Conservation (phyloP, 2,797 vertebrate species). For the Myripristis murdjan region DNA sequence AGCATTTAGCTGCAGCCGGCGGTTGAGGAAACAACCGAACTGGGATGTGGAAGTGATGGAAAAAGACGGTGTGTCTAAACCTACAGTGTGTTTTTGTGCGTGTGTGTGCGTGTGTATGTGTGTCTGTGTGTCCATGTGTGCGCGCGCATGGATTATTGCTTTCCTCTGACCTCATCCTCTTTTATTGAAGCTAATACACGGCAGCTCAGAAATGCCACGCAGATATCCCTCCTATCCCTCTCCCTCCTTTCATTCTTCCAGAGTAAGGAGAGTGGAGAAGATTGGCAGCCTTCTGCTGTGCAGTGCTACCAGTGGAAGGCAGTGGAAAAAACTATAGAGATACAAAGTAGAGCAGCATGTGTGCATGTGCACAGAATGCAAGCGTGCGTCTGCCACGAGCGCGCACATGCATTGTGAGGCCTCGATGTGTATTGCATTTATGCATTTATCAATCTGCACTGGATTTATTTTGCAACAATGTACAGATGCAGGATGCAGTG, state of each 20-base stretch:
- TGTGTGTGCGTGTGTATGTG: background rate
- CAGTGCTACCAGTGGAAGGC: constrained; percentile 26
- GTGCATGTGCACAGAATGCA: background rate
- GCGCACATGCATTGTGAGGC: too few relatives aligned
- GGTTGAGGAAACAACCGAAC: constrained; percentile 56
- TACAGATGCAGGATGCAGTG: too few relatives aligned
- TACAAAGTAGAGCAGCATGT: constrained; percentile 30
- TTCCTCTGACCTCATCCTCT: constrained; percentile 63
- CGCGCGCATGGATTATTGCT: constrained; percentile 40
- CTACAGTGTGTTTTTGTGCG: constrained; percentile 18
- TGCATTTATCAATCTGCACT: too few relatives aligned
- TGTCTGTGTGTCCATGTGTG: constrained; percentile 11
- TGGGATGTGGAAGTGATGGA: constrained; percentile 51
- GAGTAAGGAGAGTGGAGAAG: background rate
- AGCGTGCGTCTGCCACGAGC: background rate
- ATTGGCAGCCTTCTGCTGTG: constrained; percentile 7
- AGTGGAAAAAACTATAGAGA: constrained; percentile 17
- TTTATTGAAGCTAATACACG: constrained; percentile 63
- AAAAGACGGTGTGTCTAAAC: constrained; percentile 33
- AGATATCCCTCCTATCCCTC: constrained; percentile 55
- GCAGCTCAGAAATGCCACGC: constrained; percentile 65
- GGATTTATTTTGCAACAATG: too few relatives aligned
- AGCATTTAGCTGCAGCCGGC: constrained; percentile 32
- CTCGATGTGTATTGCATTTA: too few relatives aligned
- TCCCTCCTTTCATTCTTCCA: constrained; percentile 22